Percentiles rank a stretch among this genome's conserved stretches.
phyloP scores from a whole-genome alignment of 2,888 invertebrate genomes.

The Anoncus sp. region DNA sequence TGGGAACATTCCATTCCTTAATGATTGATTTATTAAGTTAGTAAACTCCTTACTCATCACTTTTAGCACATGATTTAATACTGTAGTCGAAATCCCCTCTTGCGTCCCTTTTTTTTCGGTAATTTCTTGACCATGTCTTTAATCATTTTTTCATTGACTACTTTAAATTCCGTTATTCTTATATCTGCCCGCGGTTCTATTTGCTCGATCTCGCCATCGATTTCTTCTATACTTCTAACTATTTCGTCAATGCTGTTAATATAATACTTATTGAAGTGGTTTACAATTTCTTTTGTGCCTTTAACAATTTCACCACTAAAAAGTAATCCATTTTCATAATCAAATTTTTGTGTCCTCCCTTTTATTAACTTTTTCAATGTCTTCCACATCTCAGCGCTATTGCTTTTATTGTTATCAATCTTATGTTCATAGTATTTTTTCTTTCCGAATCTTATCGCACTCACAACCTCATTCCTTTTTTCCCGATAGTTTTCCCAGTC shows the following conservation, averaged over 20 bases:
- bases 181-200: neutral
- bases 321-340: neutral
- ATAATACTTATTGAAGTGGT: neutral
- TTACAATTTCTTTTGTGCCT: conserved; percentile 1
- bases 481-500: neutral
- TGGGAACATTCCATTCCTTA: no score
- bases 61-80: no score
- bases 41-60: no score
- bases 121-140: neutral
- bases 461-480: conserved; percentile 1
- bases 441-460: neutral
- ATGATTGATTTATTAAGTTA: no score
- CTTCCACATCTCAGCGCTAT: conserved; percentile 3
- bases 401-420: neutral
- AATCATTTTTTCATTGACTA: neutral
- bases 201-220: neutral
- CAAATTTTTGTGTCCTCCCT: neutral
- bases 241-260: conserved; percentile 3
- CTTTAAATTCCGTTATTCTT: conserved; percentile 1
- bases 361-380: neutral
- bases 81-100: no score
- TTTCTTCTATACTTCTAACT: neutral
- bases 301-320: conserved; percentile 1
- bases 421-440: neutral
- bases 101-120: no score